Conservation (phyloP, 2,797 vertebrate genomes). For the Odontamblyopus lacepedii region DNA sequence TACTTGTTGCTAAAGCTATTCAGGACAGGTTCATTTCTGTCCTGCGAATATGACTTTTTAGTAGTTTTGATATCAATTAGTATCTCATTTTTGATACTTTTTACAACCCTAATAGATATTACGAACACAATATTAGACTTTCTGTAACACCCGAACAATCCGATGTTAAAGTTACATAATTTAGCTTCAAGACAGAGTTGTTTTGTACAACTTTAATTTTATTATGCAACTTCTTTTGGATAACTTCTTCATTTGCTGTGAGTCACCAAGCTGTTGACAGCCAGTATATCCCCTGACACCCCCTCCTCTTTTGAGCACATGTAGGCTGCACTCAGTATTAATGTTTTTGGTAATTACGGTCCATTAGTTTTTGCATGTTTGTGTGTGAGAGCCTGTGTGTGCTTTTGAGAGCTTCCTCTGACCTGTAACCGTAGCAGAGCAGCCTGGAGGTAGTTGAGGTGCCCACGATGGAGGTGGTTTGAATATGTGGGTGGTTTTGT, state of each 20-base stretch:
- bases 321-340: constrained; percentile 66
- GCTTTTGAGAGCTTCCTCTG: constrained; percentile 32
- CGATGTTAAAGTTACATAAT: not conserved
- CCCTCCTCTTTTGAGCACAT: constrained; percentile 51
- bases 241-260: constrained; percentile 30
- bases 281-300: constrained; percentile 37
- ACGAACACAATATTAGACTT: no score
- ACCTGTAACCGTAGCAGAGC: constrained; percentile 28
- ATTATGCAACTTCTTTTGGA: constrained; percentile 29
- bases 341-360: constrained; percentile 72
- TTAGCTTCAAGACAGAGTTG: not conserved
- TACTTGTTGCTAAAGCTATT: no score
- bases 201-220: constrained; percentile 2
- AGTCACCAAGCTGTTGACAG: constrained; percentile 67
- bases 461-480: constrained; percentile 30
- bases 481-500: constrained; percentile 57
- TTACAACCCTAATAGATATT: no score
- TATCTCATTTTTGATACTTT: no score
- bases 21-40: no score
- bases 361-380: constrained; percentile 56
- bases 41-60: no score
- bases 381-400: constrained; percentile 17
- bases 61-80: no score
- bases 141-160: not conserved
- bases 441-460: constrained; percentile 45